phyloP scores from a whole-genome alignment of 2,888 invertebrate genomes.

The Lapara coniferarum region DNA sequence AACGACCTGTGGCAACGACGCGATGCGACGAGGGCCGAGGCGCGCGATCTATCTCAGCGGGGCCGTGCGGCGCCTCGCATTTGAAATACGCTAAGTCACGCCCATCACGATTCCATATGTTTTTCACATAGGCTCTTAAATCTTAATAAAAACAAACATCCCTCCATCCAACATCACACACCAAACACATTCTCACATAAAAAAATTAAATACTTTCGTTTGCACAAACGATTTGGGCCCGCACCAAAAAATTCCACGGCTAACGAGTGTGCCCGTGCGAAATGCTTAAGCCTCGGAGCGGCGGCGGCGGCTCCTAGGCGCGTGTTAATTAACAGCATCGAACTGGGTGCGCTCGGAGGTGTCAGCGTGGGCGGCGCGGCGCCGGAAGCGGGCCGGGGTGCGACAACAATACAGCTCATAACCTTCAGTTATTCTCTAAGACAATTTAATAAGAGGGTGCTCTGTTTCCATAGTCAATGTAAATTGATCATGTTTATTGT shows the following conservation, averaged over 20 bases:
- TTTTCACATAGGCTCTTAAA: too few relatives aligned
- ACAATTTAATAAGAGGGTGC: neutral
- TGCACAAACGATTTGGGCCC: slow-evolving; percentile 18
- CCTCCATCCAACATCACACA: slow-evolving; percentile 17
- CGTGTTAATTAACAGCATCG: slow-evolving; percentile 15
- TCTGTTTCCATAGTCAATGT: neutral
- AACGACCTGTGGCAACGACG: too few relatives aligned
- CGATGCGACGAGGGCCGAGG: too few relatives aligned
- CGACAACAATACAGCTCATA: neutral
- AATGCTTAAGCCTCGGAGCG: neutral
- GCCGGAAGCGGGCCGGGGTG: neutral
- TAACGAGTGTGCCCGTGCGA: slow-evolving; percentile 20
- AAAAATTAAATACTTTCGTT: slow-evolving; percentile 19
- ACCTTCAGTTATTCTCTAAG: neutral
- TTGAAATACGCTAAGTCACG: too few relatives aligned
- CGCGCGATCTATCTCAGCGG: too few relatives aligned
- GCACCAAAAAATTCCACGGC: slow-evolving; percentile 21
- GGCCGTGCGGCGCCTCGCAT: too few relatives aligned
- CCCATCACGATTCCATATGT: too few relatives aligned
- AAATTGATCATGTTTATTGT: neutral
- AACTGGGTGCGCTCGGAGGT: neutral
- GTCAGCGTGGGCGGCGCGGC: neutral
- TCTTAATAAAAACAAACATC: slow-evolving; percentile 13
- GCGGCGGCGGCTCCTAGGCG: neutral
- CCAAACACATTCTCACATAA: slow-evolving; percentile 10